Percentiles rank a stretch among this genome's conserved stretches.
Conservation (phyloP, 1,140 invertebrate species). For the Drosophila trapezifrons region DNA sequence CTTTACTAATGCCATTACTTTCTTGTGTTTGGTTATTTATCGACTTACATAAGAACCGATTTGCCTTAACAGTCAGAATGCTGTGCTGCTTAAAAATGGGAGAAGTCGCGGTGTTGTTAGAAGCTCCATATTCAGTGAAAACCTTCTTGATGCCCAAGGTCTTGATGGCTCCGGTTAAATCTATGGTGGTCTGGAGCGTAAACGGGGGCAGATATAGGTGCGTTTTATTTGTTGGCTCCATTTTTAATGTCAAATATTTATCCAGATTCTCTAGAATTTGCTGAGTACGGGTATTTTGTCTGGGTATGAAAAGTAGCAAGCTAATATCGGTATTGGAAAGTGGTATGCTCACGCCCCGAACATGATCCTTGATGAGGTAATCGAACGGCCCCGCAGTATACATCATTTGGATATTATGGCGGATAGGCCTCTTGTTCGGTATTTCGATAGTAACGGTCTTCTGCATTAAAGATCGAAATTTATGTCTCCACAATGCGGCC, state of each 20-base stretch:
- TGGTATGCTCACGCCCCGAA: slow-evolving; percentile 20
- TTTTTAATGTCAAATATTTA: not conserved
- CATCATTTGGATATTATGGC: slow-evolving; percentile 8
- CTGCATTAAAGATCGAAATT: not conserved
- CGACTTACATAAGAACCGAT: slow-evolving; percentile 17
- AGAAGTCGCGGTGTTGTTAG: not conserved
- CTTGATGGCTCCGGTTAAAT: not conserved
- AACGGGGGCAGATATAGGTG: slow-evolving; percentile 28
- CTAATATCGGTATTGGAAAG: slow-evolving; percentile 1
- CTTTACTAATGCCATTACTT: too few relatives aligned
- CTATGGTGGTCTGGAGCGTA: not conserved
- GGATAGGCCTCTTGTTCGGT: not conserved
- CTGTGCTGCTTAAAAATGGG: slow-evolving; percentile 5
- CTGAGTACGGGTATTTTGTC: not conserved
- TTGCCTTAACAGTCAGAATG: not conserved
- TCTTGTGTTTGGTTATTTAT: not conserved
- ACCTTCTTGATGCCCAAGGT: slow-evolving; percentile 1
- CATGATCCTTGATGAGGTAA: not conserved
- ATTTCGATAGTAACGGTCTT: not conserved
- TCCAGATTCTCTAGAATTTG: slow-evolving; percentile 5
- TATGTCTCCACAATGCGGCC: not conserved
- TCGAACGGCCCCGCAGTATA: not conserved
- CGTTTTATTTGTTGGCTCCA: not conserved
- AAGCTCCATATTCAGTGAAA: not conserved
- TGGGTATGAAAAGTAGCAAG: slow-evolving; percentile 17